Evolutionary conservation across 35 echinoderm and acorn worm species (phyloP), one percentile per base, ranked within the genome.

Genomic region (Apostichopus californicus): DNA sequence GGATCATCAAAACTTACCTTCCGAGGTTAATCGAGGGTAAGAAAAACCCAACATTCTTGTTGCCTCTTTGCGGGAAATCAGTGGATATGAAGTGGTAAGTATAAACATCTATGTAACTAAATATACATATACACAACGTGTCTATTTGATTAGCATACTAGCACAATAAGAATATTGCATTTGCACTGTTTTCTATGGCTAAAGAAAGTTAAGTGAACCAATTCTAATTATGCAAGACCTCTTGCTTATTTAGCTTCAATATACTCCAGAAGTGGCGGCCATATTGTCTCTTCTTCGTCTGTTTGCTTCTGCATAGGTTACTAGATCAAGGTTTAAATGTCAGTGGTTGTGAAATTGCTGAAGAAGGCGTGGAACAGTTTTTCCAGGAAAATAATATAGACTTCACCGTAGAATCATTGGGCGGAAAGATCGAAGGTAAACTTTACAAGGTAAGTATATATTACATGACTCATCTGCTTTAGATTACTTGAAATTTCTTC

Each of bases 1-100:
- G 96, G 61, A 91, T 94, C 86, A 60, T 98, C 18, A 65, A 89
- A 78, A 94, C 84, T 26, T 88, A 94, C 55, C 22, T 86, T 78
- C 84, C 92, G 9, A 73, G 68, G 71, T 77, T 98, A 28, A 77
- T 86, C 11, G 91, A 98, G 71, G 92, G 84, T 13, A 96, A 91
- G 57, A 83, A 88, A 6, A 92, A 95, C 26, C 94, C 91, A 11
- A 85, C 84, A 77, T 64, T 98, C 78, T 93, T 96, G 83, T 21
- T 98, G 34, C 96, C 96, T 1, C 93, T 95, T 23, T 98, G 96
- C 77, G 96, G 96, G 14, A 98, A 98, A 78, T 94, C 96, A 10
- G 52, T 98, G 52, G 96, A 98, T 77, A 90, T 98, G 77, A 95
- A 95, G 79, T 98, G 96, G 96, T 98, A 94, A 92, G 79, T 88